Percentiles rank a stretch among this genome's conserved stretches.
Conservation (phyloP, 1,140 invertebrate species). For the Rhopalosiphum padi region DNA sequence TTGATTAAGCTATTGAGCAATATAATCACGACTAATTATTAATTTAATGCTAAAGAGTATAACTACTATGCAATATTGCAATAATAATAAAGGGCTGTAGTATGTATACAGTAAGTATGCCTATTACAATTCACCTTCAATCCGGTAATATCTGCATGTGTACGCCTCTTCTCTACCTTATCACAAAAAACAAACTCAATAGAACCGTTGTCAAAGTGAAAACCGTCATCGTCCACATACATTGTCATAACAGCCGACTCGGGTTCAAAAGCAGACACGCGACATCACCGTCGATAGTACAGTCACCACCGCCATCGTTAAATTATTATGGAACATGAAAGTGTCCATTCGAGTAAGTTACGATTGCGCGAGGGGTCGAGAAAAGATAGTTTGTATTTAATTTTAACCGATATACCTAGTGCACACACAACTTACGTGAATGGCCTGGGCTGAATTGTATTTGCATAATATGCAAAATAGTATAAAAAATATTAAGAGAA, state of each 20-base stretch:
- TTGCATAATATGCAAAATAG: background rate
- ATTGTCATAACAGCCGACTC: background rate
- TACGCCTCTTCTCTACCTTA: background rate
- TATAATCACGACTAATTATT: too few species aligned
- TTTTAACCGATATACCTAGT: too few species aligned
- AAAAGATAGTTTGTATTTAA: too few species aligned
- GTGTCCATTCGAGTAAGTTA: too few species aligned
- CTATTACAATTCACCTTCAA: background rate
- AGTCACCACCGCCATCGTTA: too few species aligned
- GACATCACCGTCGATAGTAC: background rate
- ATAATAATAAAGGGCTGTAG: background rate
- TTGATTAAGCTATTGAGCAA: background rate
- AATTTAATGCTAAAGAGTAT: background rate
- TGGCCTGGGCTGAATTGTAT: background rate
- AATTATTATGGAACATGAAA: too few species aligned
- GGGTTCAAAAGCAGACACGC: too few species aligned
- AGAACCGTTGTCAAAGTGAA: background rate
- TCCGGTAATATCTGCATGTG: background rate
- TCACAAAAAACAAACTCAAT: background rate
- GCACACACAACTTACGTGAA: background rate
- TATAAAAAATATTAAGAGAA: background rate
- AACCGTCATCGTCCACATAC: background rate
- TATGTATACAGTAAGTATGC: too few species aligned
- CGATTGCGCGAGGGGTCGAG: too few species aligned
- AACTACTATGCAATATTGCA: background rate